phyloP scores from a whole-genome alignment of 2,797 vertebrate species.

The Chelon labrosus region DNA sequence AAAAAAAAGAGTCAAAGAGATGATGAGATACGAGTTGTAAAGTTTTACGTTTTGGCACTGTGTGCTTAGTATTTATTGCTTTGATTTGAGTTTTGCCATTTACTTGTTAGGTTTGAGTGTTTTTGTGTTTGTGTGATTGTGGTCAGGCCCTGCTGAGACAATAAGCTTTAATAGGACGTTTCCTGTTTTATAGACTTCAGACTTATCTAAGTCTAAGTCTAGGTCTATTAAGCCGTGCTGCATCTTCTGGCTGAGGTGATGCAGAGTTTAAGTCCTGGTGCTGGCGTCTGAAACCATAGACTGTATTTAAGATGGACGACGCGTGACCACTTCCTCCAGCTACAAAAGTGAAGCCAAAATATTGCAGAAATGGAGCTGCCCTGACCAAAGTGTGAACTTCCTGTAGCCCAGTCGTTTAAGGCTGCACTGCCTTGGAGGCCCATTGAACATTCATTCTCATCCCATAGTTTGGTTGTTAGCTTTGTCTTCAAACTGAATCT shows the following conservation, averaged over 20 bases:
- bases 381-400: too few species aligned
- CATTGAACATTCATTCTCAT: too few species aligned
- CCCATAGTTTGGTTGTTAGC: too few species aligned
- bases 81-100: slow-evolving; percentile 51
- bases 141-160: slow-evolving; percentile 76
- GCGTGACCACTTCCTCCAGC: neutral
- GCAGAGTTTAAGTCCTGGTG: slow-evolving; percentile 23
- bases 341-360: slow-evolving; percentile 1
- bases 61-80: slow-evolving; percentile 83
- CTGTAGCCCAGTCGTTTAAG: too few species aligned
- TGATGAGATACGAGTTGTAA: slow-evolving; percentile 31
- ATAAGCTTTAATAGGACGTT: slow-evolving; percentile 68
- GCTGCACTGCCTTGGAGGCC: too few species aligned
- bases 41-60: slow-evolving; percentile 75
- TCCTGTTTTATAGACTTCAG: slow-evolving; percentile 17
- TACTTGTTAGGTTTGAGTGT: slow-evolving; percentile 49
- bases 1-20: slow-evolving; percentile 24
- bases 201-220: too few species aligned
- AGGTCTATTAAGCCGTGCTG: neutral
- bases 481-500: too few species aligned
- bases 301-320: slow-evolving; percentile 2
- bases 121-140: slow-evolving; percentile 38
- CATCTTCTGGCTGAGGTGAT: neutral
- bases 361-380: neutral
- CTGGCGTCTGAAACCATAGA: slow-evolving; percentile 19